Evolutionary conservation across 2,797 vertebrate species (phyloP).

Genomic region (Melanotaenia nigrans): DNA sequence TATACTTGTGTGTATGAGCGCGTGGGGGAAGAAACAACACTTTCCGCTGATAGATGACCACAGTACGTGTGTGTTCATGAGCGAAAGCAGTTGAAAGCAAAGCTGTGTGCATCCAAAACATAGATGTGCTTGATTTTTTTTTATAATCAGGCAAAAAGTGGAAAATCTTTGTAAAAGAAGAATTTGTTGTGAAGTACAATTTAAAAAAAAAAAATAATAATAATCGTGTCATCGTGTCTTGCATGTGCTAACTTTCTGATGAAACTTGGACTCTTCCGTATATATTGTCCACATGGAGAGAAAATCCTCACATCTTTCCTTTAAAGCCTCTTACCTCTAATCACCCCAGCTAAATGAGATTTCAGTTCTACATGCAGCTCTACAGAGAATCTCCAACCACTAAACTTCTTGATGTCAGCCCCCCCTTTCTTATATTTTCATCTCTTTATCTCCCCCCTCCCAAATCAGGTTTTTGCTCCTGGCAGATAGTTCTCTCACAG

Average conservation of each 20-base stretch:
- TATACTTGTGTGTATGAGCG: constrained; percentile 74
- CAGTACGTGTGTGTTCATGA: constrained; percentile 11
- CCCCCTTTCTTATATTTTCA: constrained; percentile 61
- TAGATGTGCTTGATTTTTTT: constrained; percentile 31
- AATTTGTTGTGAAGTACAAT: constrained; percentile 24
- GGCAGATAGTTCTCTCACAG: constrained; percentile 63
- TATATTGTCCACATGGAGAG: constrained; percentile 73
- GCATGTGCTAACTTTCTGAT: constrained; percentile 62
- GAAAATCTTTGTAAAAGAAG: constrained; percentile 5
- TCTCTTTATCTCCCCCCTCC: constrained; percentile 21
- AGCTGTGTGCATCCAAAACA: constrained; percentile 14
- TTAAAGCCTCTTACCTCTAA: constrained; percentile 66
- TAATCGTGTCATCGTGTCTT: constrained; percentile 34
- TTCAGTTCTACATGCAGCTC: constrained; percentile 64
- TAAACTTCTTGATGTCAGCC: constrained; percentile 70
- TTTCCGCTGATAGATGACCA: constrained; percentile 75
- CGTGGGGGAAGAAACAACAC: constrained; percentile 74
- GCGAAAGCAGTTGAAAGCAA: constrained; percentile 32
- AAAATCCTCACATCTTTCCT: constrained; percentile 59
- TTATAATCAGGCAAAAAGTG: constrained; percentile 14
- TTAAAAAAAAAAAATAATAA: background rate
- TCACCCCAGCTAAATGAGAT: constrained; percentile 70
- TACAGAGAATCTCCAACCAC: constrained; percentile 54
- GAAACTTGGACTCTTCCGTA: constrained; percentile 69
- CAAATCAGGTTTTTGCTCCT: constrained; percentile 76